Base-by-base conservation (phyloP, 2,797 vertebrate genomes). In the Phoeniculus purpureus region DNA sequence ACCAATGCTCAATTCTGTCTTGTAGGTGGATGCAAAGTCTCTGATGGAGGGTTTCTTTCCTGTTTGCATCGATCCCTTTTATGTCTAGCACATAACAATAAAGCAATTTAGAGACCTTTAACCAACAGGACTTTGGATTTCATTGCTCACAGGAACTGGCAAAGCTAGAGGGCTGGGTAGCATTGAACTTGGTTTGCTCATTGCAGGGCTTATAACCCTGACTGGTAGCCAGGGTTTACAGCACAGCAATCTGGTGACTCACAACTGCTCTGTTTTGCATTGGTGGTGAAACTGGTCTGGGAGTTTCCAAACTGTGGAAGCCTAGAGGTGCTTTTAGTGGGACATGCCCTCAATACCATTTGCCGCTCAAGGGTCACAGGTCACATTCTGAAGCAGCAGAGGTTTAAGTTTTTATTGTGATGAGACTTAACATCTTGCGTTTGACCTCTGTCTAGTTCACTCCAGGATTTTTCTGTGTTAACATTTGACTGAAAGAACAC, bases 261-360 rank as follows among this genome's bases (percentile, higher is more conserved):
- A 82, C 55, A 47, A 50, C 62, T 27, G n/a, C 37, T 85, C 67
- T 84, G 62, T 48, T 84, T 74, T 87, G 71, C 58, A 52, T 45
- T 5, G 4, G 0, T 54, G 81, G 74, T 76, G 79, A 92, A 92
- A 94, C 95, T 78, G 62, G 18, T n/a, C 55, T 0, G 34, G 85
- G 85, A 89, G 88, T 85, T 95, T 93, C 92, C 88, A 92, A 72
- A 76, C 94, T 75, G 8, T 70, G 82, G 61, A 90, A 65, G 68
- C 68, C 76, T 65, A 68, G 66, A 93, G 59, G 47, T 78, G 79
- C 76, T 94, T 94, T 92, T 81, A 85, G 92, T 64, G 79, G 60
- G 73, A 78, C 1, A 0, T 87, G 32, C 81, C 4, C 48, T 92
- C 27, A 1, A 55, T 87, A 37, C 86, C 37, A 22, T 91, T 96